phyloP scores from a whole-genome alignment of 2,888 invertebrate species.

The Erynnis tages region DNA sequence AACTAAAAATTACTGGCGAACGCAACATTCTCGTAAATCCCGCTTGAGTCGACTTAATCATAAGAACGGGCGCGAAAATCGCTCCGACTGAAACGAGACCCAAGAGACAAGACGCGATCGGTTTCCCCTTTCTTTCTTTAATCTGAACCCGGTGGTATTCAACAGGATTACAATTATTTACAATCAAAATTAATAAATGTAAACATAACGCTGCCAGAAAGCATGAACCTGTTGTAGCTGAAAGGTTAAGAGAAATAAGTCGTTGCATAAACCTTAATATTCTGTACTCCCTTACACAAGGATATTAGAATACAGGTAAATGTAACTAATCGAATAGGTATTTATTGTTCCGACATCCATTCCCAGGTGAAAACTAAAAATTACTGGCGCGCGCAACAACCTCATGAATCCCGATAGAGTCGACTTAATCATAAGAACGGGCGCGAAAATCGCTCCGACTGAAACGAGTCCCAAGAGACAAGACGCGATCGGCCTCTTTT shows the following conservation, averaged over 20 bases:
- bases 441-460: constrained; percentile 52
- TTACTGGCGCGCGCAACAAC: constrained; percentile 41
- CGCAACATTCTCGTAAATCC: constrained; percentile 55
- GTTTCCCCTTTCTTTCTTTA: constrained; percentile 50
- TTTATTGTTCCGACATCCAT: constrained; percentile 43
- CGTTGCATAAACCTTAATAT: neutral
- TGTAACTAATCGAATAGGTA: constrained; percentile 29
- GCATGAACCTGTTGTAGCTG: no score
- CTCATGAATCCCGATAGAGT: constrained; percentile 66
- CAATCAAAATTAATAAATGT: neutral
- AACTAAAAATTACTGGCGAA: constrained; percentile 46
- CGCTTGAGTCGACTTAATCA: constrained; percentile 75
- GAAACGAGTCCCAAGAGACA: constrained; percentile 70
- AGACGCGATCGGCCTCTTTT: constrained; percentile 54
- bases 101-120: constrained; percentile 56
- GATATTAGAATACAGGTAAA: no score
- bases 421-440: constrained; percentile 79
- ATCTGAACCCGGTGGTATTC: no score
- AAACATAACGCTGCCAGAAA: no score
- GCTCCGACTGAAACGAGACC: constrained; percentile 64
- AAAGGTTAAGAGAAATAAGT: no score
- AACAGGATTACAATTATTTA: neutral
- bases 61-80: constrained; percentile 69
- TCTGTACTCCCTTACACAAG: no score
- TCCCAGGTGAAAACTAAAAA: constrained; percentile 44